Base-by-base conservation (phyloP, 2,797 vertebrate genomes). In the Jordanella pulchra region DNA sequence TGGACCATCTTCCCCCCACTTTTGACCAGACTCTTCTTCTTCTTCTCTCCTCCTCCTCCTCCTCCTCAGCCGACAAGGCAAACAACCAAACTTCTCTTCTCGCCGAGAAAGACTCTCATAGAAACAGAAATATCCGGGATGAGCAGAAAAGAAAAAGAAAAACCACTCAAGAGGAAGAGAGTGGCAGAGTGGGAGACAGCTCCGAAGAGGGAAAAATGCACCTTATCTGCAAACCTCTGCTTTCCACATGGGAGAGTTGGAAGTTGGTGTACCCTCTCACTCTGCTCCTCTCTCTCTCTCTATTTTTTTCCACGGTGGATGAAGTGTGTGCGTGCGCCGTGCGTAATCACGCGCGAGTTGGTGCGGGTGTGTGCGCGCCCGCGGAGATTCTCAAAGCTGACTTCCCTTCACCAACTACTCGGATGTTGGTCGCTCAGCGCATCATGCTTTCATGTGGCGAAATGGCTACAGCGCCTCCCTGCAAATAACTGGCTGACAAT, bases 1-100 rank as follows among this genome's bases (percentile, higher is more conserved):
- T 92, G 93, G 93, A 95, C 95, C 97, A 98, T 97, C 94, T 95
- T 92, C 86, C 94, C 32, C 75, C 89, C 86, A 90, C 87, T 90
- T 91, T 86, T 73, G 72, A 91, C 79, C 90, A 80, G 86, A 90
- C 85, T 89, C 86, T 89, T 91, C 84, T 84, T 47, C 72, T 84
- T 65, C 86, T 86, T 84, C 84, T 83, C n/a, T 74, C 74, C 82
- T 83, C 72, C 81, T 84, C 67, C 86, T 86, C 86, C 84, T 83
- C 86, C 88, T 86, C 86, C 86, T 89, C 86, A 84, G 81, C 89
- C 87, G 79, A 84, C 86, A 78, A 91, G 88, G 83, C 92, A 92
- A 94, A 93, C 92, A 92, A 93, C 84, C 93, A 91, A 95, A 95
- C 92, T 95, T 95, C 89, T 94, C 91, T 89, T 86, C 80, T 89